phyloP scores from a whole-genome alignment of 2,797 vertebrate species.

The Phataginus tetradactyla region DNA sequence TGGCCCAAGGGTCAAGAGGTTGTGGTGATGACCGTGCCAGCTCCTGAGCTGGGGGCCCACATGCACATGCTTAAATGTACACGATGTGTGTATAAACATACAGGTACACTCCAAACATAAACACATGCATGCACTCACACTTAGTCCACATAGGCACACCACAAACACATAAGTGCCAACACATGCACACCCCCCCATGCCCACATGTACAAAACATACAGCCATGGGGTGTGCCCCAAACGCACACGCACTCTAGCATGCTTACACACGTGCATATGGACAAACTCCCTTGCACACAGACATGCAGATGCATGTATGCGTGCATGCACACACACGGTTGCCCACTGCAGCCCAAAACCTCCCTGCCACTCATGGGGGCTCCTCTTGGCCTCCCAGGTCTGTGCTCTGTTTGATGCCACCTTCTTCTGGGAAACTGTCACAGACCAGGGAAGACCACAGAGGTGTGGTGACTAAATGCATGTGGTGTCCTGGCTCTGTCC shows the following conservation, averaged over 20 bases:
- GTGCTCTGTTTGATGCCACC: not conserved
- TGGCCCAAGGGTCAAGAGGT: not conserved
- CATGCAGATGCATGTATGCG: no score
- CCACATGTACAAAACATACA: no score
- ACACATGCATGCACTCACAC: not conserved
- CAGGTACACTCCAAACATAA: no score
- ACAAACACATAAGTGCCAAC: not conserved
- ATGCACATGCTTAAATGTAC: no score
- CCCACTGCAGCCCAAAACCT: no score
- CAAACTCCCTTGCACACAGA: no score
- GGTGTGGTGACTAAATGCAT: not conserved
- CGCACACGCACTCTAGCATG: not conserved
- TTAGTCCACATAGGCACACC: not conserved
- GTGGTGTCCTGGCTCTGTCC: not conserved
- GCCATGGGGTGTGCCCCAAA: no score
- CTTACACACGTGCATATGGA: no score
- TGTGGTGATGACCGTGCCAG: not conserved
- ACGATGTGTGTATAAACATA: no score
- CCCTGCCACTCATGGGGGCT: not conserved
- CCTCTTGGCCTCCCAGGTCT: not conserved
- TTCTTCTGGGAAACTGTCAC: not conserved
- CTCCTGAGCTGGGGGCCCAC: not conserved
- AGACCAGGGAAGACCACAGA: not conserved
- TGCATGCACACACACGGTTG: fast-evolving
- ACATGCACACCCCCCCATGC: not conserved